phyloP scores from a whole-genome alignment of 2,797 vertebrate species.

The Dermochelys coriacea region DNA sequence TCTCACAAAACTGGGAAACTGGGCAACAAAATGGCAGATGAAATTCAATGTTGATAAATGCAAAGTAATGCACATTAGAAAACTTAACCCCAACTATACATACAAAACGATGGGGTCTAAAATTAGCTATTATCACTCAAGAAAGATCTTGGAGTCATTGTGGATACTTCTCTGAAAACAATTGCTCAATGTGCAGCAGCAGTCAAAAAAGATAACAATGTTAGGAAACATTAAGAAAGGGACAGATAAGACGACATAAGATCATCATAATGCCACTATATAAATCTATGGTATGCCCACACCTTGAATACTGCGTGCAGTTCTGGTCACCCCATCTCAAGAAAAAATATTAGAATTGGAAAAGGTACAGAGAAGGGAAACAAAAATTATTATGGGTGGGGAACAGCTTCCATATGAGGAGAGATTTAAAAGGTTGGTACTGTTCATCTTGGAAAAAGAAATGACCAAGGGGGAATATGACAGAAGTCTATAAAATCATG shows the following conservation, averaged over 20 bases:
- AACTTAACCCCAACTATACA: neutral
- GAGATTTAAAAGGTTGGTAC: neutral
- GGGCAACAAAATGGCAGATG: neutral
- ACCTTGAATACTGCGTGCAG: neutral
- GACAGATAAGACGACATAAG: neutral
- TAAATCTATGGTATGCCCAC: neutral
- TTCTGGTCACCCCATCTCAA: neutral
- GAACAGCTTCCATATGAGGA: neutral
- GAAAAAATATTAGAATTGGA: too few relatives aligned
- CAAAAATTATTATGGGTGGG: neutral
- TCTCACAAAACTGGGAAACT: neutral
- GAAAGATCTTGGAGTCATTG: neutral
- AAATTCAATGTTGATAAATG: neutral
- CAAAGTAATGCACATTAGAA: neutral
- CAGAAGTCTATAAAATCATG: neutral
- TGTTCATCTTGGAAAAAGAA: neutral
- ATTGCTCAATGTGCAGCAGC: neutral
- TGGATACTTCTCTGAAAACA: neutral
- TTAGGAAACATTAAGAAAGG: neutral
- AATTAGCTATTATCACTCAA: neutral
- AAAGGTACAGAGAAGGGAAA: neutral
- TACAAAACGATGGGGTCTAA: neutral
- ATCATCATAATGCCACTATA: neutral
- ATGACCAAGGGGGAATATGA: neutral
- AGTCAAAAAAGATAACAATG: too few relatives aligned